Base-by-base conservation (phyloP, 2,888 invertebrate species). In the Trachelus tabidus region DNA sequence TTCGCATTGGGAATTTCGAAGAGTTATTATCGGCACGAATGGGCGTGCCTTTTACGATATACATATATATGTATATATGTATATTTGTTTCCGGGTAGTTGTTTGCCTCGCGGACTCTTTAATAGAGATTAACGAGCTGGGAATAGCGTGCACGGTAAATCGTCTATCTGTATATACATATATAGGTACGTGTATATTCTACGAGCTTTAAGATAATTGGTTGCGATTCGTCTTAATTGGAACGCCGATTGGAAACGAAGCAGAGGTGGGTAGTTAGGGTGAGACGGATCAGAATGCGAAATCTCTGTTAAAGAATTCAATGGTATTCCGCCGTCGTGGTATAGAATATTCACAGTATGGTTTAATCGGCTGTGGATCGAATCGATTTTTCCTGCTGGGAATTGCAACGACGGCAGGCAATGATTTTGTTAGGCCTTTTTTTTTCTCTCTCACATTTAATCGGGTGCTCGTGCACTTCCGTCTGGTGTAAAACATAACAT, bases 171-270 rank as follows among this genome's bases (percentile, higher is more conserved):
- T 56, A 23, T 56, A 56, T 56, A 56, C 15, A 1, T 40, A 40
- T 56, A 56, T 23, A n/a, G n/a, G n/a, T n/a, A 56, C 40, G 15
- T 83, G 79, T 82, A 83, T 85, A 83, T 86, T 82, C 81, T 79
- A 81, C 85, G 82, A 79, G 84, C 84, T 85, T 84, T 79, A 73
- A 84, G 84, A 85, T 86, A 86, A 87, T 85, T 86, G 83, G 78
- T 77, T 80, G 80, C 79, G 83, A 86, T 87, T 85, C 83, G 83
- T 86, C 85, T 86, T 85, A 85, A 87, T 87, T 87, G 85, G 84
- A 85, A 84, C 80, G 77, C 79, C 40, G 69, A 34, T 56, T 56
- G 56, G 56, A 56, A 56, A 56, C 56, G 56, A 56, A 56, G 56
- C 56, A 56, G 69, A 34, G 75, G 33, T 9, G 31, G 33, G 71